phyloP scores from a whole-genome alignment of 35 echinoderm and acorn worm genomes.

The Chiridota heheva region DNA sequence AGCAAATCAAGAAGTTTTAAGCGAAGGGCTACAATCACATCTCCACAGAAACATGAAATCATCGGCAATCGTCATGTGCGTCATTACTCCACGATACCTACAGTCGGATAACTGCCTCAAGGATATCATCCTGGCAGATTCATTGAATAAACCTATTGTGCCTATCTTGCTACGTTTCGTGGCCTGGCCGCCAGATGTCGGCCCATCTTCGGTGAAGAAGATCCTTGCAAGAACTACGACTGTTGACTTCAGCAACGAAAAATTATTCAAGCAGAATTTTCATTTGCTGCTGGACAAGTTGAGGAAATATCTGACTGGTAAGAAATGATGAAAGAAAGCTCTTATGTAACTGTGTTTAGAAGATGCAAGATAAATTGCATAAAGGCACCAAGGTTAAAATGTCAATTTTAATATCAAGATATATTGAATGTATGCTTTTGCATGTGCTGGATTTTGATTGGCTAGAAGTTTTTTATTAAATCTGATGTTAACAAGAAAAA shows the following conservation, averaged over 20 bases:
- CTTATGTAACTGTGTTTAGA: too few relatives aligned
- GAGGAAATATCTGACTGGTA: slow-evolving; percentile 54
- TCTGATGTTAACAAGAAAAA: too few relatives aligned
- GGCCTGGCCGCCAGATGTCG: slow-evolving; percentile 88
- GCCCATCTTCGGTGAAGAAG: slow-evolving; percentile 74
- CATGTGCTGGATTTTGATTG: too few relatives aligned
- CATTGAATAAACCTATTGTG: slow-evolving; percentile 69
- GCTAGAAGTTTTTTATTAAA: too few relatives aligned
- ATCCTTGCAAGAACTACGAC: slow-evolving; percentile 72
- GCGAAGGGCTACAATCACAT: slow-evolving; percentile 72
- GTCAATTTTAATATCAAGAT: background rate
- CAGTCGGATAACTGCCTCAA: slow-evolving; percentile 90
- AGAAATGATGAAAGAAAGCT: slow-evolving; percentile 9
- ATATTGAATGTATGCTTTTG: slow-evolving; percentile 6
- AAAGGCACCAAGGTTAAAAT: background rate
- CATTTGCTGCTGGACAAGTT: slow-evolving; percentile 74
- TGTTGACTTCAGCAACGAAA: slow-evolving; percentile 90
- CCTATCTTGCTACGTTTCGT: slow-evolving; percentile 79
- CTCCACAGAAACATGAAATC: slow-evolving; percentile 92
- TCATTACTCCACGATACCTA: slow-evolving; percentile 83
- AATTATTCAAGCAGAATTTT: slow-evolving; percentile 94
- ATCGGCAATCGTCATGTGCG: slow-evolving; percentile 68
- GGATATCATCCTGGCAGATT: slow-evolving; percentile 86
- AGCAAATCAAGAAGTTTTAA: background rate
- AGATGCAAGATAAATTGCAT: background rate